Conservation (phyloP, 1,140 invertebrate genomes). For the Brachionus rubens region DNA sequence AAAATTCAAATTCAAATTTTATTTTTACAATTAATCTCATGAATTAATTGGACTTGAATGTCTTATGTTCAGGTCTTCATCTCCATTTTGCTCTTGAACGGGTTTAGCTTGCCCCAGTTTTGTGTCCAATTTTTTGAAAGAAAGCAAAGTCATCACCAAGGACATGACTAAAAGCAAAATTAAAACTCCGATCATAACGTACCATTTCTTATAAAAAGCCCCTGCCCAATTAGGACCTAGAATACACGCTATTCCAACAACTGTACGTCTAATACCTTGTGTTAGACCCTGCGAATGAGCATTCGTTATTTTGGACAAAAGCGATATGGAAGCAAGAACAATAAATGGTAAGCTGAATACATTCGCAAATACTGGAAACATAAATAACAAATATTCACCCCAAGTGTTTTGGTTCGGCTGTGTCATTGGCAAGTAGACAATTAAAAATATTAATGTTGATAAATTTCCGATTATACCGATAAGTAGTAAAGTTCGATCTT, state of each 20-base stretch:
- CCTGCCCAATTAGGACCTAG: constrained; percentile 30
- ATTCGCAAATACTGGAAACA: constrained; percentile 27
- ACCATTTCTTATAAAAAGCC: constrained; percentile 39
- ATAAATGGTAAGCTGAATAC: constrained; percentile 44
- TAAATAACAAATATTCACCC: constrained; percentile 26
- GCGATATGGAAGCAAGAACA: not conserved
- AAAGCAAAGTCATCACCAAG: constrained; percentile 28
- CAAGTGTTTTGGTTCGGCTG: not conserved
- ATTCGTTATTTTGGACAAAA: constrained; percentile 37
- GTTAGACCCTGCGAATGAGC: constrained; percentile 19
- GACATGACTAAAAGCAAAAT: constrained; percentile 6
- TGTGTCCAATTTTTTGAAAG: constrained; percentile 16
- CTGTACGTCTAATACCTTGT: constrained; percentile 28
- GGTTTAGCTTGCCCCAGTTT: too few relatives aligned
- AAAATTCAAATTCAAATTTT: too few relatives aligned
- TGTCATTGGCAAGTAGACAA: constrained; percentile 31
- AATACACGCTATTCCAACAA: constrained; percentile 35
- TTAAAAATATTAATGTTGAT: constrained; percentile 39
- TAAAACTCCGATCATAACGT: constrained; percentile 24
- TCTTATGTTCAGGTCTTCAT: too few relatives aligned
- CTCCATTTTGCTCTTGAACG: too few relatives aligned
- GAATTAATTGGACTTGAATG: too few relatives aligned
- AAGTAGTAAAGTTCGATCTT: constrained; percentile 33
- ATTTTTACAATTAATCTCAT: too few relatives aligned
- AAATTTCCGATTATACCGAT: constrained; percentile 31